These are phyloP conservation scores for Huso huso DNA, from an alignment of 2,797 vertebrate genomes.

Conservation along the genomic window DNA sequence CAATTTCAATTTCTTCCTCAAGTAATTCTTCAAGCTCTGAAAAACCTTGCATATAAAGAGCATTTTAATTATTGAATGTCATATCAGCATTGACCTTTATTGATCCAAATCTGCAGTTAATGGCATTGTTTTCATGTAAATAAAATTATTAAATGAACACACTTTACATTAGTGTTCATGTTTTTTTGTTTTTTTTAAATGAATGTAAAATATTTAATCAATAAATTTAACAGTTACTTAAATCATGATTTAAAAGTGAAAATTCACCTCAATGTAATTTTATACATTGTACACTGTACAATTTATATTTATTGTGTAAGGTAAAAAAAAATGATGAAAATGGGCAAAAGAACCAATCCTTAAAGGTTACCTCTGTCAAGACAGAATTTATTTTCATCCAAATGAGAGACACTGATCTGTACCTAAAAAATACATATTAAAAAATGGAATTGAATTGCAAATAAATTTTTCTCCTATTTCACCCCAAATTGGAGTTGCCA, in stretches of 20 bases:
- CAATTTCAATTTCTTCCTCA: not conserved
- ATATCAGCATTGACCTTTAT: not conserved
- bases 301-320: too few relatives aligned
- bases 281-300: too few relatives aligned
- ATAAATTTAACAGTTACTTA: too few relatives aligned
- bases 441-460: not conserved
- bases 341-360: not conserved
- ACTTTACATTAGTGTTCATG: not conserved
- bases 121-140: not conserved
- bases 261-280: too few relatives aligned
- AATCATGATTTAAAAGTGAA: too few relatives aligned
- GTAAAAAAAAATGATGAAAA: not conserved
- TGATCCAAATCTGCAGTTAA: not conserved
- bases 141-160: not conserved
- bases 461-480: not conserved
- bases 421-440: not conserved
- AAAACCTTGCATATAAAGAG: not conserved
- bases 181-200: not conserved
- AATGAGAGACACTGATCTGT: not conserved
- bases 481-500: not conserved
- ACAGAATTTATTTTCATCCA: not conserved
- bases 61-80: not conserved
- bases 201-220: not conserved
- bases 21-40: constrained; percentile 3
- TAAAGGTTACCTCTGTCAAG: constrained; percentile 5